Conservation (phyloP, 2,113 vertebrate genomes). For the Craseonycteris thonglongyai region DNA sequence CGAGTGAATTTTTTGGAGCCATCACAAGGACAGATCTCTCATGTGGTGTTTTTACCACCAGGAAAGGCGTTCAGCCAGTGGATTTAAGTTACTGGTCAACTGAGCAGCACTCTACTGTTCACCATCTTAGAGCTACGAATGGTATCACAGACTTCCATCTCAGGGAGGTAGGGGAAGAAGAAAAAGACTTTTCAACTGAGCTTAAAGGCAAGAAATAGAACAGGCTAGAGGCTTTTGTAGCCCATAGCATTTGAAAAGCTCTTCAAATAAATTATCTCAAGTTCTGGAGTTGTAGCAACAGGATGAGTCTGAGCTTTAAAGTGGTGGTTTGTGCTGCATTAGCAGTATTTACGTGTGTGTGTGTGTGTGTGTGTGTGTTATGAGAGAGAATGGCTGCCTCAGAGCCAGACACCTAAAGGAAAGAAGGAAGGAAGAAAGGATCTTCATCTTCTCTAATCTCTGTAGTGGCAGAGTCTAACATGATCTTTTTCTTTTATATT, state of each 20-base stretch:
- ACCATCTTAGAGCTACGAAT: background rate
- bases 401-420: background rate
- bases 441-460: background rate
- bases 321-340: background rate
- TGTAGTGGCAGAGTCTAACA: background rate
- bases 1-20: background rate
- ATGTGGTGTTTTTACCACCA: background rate
- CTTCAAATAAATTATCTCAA: background rate
- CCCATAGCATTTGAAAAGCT: background rate
- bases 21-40: background rate
- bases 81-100: background rate
- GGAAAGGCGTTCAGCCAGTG: background rate
- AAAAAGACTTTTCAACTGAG: background rate
- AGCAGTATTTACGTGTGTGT: background rate
- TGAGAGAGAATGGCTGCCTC: background rate
- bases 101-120: background rate
- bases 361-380: rapidly evolving
- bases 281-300: background rate
- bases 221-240: background rate
- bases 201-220: background rate
- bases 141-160: background rate
- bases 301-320: background rate
- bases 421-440: background rate
- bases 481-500: background rate
- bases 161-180: background rate